Conservation (phyloP, 2,797 vertebrate species). For the Bryconaethiops microstoma region DNA sequence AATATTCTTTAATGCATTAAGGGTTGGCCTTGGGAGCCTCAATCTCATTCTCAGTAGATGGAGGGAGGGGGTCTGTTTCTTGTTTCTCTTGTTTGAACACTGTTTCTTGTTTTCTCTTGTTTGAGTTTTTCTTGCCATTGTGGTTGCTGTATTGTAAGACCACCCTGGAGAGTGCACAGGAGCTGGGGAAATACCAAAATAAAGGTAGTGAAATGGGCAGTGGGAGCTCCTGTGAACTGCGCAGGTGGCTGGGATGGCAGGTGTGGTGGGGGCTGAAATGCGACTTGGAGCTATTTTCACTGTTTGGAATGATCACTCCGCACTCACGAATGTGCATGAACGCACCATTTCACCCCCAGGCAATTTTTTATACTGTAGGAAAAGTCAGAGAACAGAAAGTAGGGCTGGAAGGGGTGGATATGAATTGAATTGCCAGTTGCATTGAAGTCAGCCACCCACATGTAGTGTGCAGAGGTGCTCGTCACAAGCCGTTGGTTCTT, state of each 20-base stretch:
- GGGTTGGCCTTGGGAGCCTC: constrained; percentile 40
- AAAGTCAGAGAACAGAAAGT: constrained; percentile 38
- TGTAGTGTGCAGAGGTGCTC: constrained; percentile 30
- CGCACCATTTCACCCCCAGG: constrained; percentile 41
- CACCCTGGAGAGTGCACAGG: constrained; percentile 32
- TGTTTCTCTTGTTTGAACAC: constrained; percentile 21
- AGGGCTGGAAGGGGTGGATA: constrained; percentile 9
- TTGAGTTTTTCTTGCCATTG: constrained; percentile 38
- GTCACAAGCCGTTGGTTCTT: constrained; percentile 58
- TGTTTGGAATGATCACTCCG: constrained; percentile 55
- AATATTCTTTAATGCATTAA: constrained; percentile 51
- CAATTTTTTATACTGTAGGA: constrained; percentile 20
- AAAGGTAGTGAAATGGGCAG: constrained; percentile 22
- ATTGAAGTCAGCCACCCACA: constrained; percentile 44
- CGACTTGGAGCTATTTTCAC: constrained; percentile 44
- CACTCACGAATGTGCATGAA: constrained; percentile 51
- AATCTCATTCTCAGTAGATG: constrained; percentile 49
- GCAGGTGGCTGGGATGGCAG: constrained; percentile 37
- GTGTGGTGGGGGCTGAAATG: constrained; percentile 10
- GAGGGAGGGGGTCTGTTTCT: constrained; percentile 20
- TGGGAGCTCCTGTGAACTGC: constrained; percentile 23
- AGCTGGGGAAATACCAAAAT: constrained; percentile 30
- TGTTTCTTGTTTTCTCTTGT: constrained; percentile 14
- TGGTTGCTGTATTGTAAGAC: constrained; percentile 40
- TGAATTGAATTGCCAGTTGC: constrained; percentile 15